Evolutionary conservation across 1,140 invertebrate genomes (phyloP).

Genomic region (Eriosoma lanigerum): DNA sequence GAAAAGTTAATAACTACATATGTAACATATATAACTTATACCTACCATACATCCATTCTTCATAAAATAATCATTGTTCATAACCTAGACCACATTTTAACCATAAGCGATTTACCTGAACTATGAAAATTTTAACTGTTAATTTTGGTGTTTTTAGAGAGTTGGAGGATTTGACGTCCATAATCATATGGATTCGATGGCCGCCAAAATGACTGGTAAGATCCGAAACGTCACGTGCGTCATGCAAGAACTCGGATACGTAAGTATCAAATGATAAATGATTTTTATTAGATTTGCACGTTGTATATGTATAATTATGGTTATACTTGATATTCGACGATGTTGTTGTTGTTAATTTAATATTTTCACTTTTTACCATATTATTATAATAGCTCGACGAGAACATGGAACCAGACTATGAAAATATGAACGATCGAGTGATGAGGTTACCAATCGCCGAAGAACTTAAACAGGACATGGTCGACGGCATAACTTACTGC

Average conservation of each 20-base stretch:
- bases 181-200: constrained; percentile 63
- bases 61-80: too few species aligned
- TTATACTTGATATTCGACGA: too few species aligned
- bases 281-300: too few species aligned
- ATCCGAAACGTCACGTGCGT: constrained; percentile 67
- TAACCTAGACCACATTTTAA: too few species aligned
- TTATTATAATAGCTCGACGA: constrained; percentile 56
- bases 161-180: constrained; percentile 62
- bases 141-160: background rate
- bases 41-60: too few species aligned
- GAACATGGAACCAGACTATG: constrained; percentile 67
- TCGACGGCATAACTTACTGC: constrained; percentile 67
- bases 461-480: constrained; percentile 66
- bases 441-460: constrained; percentile 63
- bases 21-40: too few species aligned
- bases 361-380: too few species aligned
- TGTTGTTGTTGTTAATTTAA: too few species aligned
- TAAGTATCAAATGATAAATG: constrained; percentile 59
- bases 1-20: too few species aligned
- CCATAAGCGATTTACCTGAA: too few species aligned
- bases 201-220: constrained; percentile 61
- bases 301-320: too few species aligned
- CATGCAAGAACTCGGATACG: constrained; percentile 69
- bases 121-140: too few species aligned
- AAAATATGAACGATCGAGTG: constrained; percentile 65